Evolutionary conservation across 2,888 invertebrate genomes (phyloP), one percentile per base, ranked within the genome.

Genomic region (Drosophila meridionalis): DNA sequence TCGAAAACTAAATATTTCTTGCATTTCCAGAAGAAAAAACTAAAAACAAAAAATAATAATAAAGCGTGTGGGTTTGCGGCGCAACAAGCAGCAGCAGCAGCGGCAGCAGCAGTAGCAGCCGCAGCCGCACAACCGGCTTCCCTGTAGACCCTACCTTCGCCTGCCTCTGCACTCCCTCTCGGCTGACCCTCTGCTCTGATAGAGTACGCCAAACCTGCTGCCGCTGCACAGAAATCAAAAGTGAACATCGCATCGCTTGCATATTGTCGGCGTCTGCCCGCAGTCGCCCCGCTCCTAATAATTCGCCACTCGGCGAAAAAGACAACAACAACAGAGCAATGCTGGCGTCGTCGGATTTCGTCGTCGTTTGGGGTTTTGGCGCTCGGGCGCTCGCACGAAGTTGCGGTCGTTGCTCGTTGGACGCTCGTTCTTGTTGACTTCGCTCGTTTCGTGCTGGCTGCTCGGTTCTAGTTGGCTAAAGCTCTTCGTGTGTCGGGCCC

Each of bases 191-290:
- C 38, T 40, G 34, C 38, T 36, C 56, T 3, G 0, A 4, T 62
- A 55, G 68, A 74, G 58, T 69, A 80, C 69, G 69, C 73, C 87
- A 88, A 90, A 85, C 88, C 89, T 90, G 89, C 89, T 86, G 83
- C 64, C 76, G 83, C 87, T 90, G 89, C 90, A 90, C 87, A 79
- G 87, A 87, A 87, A 87, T 87, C 90, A 87, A 87, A 87, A 87
- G 87, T 87, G 87, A 87, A 90, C 87, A 82, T 79, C 77, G 87
- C 76, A 62, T 80, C 69, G 77, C 83, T 73, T 87, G 83, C 83
- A 87, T 73, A 75, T 75, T 74, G 75, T 65, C 61, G 30, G 61
- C 69, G 70, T 65, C 56, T 50, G 30, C 4, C 30, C 11, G 26
- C 47, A 40, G 20, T n/a, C 34, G 8, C 32, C 11, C 12, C 43